phyloP scores from a whole-genome alignment of 1,140 invertebrate genomes.

The Marisa cornuarietis region DNA sequence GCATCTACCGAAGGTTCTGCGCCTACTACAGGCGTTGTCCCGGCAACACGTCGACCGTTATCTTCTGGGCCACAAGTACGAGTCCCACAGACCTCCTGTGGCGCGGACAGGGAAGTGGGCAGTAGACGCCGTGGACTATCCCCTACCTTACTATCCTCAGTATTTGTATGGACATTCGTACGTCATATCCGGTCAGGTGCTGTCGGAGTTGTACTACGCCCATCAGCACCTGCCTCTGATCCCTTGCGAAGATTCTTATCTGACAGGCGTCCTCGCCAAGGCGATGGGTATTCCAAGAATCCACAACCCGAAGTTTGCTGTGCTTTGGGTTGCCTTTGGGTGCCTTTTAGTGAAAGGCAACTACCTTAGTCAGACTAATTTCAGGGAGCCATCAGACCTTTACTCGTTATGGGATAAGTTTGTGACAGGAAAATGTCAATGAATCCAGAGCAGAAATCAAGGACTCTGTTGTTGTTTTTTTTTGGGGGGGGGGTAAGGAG shows the following conservation, averaged over 20 bases:
- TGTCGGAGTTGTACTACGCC: conserved; percentile 32
- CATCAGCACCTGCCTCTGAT: conserved; percentile 46
- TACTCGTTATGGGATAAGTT: conserved; percentile 1
- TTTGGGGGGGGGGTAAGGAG: too few relatives aligned
- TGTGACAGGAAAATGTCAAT: background rate
- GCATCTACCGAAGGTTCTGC: background rate
- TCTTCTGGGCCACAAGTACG: background rate
- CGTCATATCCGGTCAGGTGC: conserved; percentile 45
- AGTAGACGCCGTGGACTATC: conserved; percentile 39
- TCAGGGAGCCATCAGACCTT: background rate
- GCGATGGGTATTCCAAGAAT: conserved; percentile 32
- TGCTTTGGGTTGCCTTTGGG: too few relatives aligned
- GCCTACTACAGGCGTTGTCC: background rate
- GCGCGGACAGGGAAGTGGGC: conserved; percentile 37
- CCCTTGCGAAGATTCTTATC: conserved; percentile 65
- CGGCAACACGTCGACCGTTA: background rate
- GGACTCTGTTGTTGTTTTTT: too few relatives aligned
- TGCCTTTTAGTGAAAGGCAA: background rate
- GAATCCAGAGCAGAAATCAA: too few relatives aligned
- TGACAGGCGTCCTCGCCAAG: conserved; percentile 63
- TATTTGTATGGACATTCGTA: conserved; percentile 53
- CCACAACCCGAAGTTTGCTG: conserved; percentile 15
- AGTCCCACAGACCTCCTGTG: conserved; percentile 15
- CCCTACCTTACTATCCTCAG: conserved; percentile 43
- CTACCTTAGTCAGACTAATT: conserved; percentile 8